These are phyloP conservation scores for Rhyacichthys aspro DNA, from an alignment of 2,797 vertebrate species.

Conservation along the genomic window DNA sequence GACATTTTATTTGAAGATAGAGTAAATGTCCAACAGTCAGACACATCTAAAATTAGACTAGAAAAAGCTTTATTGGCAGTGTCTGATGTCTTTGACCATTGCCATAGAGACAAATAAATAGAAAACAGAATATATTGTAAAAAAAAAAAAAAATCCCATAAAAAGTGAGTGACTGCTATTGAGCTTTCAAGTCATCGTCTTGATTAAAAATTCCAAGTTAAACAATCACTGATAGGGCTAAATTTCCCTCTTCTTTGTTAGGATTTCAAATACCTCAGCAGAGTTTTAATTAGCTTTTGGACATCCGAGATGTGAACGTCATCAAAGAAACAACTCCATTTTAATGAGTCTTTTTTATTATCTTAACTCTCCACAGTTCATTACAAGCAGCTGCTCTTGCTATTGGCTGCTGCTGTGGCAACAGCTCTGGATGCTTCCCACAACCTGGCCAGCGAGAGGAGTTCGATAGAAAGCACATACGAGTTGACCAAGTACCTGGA, in stretches of 20 bases:
- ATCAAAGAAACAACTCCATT: constrained; percentile 30
- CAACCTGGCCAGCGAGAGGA: constrained; percentile 89
- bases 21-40: constrained; percentile 63
- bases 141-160: constrained; percentile 51
- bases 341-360: constrained; percentile 30
- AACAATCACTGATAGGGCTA: constrained; percentile 49
- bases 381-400: constrained; percentile 78
- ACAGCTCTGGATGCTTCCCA: constrained; percentile 81
- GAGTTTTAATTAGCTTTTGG: constrained; percentile 36
- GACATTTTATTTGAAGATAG: constrained; percentile 69
- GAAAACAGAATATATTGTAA: constrained; percentile 59
- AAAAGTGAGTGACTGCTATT: constrained; percentile 50
- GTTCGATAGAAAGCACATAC: constrained; percentile 95
- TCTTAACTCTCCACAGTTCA: constrained; percentile 58
- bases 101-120: constrained; percentile 68
- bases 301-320: constrained; percentile 32
- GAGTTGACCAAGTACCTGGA: constrained; percentile 98
- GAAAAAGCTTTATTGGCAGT: constrained; percentile 71
- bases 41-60: constrained; percentile 65
- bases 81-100: constrained; percentile 62
- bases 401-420: constrained; percentile 84
- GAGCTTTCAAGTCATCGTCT: constrained; percentile 30
- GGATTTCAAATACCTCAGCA: constrained; percentile 48
- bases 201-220: constrained; percentile 54
- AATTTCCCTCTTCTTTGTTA: constrained; percentile 51